Evolutionary conservation across 1,140 invertebrate genomes (phyloP).

Genomic region (Bombus confusus): DNA sequence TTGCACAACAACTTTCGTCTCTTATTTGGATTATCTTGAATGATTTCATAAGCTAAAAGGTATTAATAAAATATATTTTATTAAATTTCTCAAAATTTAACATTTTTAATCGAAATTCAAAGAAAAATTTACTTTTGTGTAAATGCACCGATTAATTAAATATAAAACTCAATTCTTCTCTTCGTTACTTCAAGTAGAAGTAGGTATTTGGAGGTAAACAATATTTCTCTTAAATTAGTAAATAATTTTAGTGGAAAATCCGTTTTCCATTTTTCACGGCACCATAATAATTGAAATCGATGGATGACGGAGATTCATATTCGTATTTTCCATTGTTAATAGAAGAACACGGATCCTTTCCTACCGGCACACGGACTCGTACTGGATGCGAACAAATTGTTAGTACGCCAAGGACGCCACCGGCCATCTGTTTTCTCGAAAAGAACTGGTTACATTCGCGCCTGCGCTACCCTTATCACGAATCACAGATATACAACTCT

Average conservation of each 20-base stretch:
- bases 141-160: too few relatives aligned
- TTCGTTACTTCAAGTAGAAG: background rate
- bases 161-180: background rate
- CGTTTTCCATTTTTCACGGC: background rate
- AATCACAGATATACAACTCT: background rate
- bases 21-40: too few relatives aligned
- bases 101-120: too few relatives aligned
- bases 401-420: slow-evolving; percentile 13
- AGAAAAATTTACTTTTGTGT: too few relatives aligned
- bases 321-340: background rate
- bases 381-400: slow-evolving; percentile 33
- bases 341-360: background rate
- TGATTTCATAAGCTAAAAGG: too few relatives aligned
- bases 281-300: background rate
- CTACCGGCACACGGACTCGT: slow-evolving; percentile 22
- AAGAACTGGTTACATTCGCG: slow-evolving; percentile 27
- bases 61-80: too few relatives aligned
- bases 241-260: background rate
- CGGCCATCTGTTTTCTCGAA: slow-evolving; percentile 39
- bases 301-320: background rate
- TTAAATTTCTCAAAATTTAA: too few relatives aligned
- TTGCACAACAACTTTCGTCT: too few relatives aligned
- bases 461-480: slow-evolving; percentile 33
- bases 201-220: background rate
- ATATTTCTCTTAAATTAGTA: background rate